Percentiles rank a stretch among this genome's conserved stretches.
phyloP scores from a whole-genome alignment of 2,888 invertebrate genomes.

The Tetranychus truncatus region DNA sequence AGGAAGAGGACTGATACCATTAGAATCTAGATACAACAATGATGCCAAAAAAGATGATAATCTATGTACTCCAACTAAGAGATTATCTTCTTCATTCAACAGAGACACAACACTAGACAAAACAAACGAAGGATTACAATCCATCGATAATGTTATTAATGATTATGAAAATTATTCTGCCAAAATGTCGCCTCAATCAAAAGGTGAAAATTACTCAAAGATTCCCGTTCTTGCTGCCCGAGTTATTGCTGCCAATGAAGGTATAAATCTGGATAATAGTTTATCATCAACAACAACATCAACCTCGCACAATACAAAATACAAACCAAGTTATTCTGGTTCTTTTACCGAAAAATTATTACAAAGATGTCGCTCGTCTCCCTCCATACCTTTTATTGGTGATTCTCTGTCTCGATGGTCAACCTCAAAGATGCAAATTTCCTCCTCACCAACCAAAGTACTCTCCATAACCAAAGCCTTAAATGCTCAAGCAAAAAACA shows the following conservation, averaged over 20 bases:
- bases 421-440: background rate
- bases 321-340: constrained; percentile 17
- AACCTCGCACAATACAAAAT: background rate
- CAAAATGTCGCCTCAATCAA: background rate
- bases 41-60: background rate
- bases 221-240: constrained; percentile 11
- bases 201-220: constrained; percentile 8
- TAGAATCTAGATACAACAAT: background rate
- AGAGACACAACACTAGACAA: too few relatives aligned
- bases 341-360: constrained; percentile 21
- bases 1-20: background rate
- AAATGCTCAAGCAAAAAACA: background rate
- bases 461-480: background rate
- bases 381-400: background rate
- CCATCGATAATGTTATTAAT: background rate
- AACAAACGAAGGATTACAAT: background rate
- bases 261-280: background rate
- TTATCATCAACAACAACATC: background rate
- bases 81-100: too few relatives aligned
- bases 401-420: constrained; percentile 4
- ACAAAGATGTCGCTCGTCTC: constrained; percentile 12
- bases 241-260: constrained; percentile 7
- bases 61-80: background rate
- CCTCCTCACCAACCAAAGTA: constrained; percentile 6
- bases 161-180: background rate